Evolutionary conservation across 2,113 vertebrate species (phyloP).

Genomic region (cattle (Bos taurus)): ARS-UCD2.0 NC_037329.1:92843001-92843500

Average conservation of each 20-base stretch:
- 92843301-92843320: background rate
- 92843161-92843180: background rate
- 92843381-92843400: background rate
- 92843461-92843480: background rate
- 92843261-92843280: background rate
- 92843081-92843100: background rate
- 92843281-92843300: accelerated
- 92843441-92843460: background rate
- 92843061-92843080: background rate
- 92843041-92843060: background rate
- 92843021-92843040: background rate
- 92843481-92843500: background rate
- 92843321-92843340: background rate
- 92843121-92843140: background rate
- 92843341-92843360: background rate
- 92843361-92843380: background rate
- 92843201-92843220: background rate
- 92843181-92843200: background rate
- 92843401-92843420: background rate
- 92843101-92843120: background rate
- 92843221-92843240: background rate
- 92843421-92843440: background rate
- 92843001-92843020: background rate
- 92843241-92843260: background rate
- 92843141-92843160: background rate